Evolutionary conservation across 2,113 vertebrate genomes (phyloP), one percentile per base, ranked within the genome.

Genomic region (Oryzias woworae): DNA sequence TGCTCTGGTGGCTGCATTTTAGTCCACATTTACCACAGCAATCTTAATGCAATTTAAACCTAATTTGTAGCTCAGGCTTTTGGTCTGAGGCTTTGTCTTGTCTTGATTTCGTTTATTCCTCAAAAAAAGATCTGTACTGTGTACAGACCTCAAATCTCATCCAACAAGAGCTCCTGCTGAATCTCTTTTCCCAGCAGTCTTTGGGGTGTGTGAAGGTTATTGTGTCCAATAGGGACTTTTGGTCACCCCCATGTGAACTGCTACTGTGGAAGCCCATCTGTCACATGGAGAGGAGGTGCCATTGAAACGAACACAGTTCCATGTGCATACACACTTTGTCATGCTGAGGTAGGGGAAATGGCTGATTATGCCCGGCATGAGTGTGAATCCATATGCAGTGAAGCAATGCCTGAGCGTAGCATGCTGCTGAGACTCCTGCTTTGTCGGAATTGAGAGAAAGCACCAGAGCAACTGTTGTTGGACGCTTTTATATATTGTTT

Each of bases 181-280:
- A 18, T 28, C 18, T 44, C 18, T n/a, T 12, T 42, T 51, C 52
- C 53, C 49, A 69, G 68, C 74, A 76, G 41, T 67, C 65, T 74
- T 77, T 66, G 80, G 75, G 73, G 54, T 36, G 36, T 36, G 67
- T 75, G 67, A 86, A 86, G 85, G 84, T 84, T 84, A 59, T 83
- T 22, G 66, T 56, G 42, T 86, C 87, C 87, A 85, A 88, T 83
- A 85, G 69, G 69, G 69, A 86, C 85, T 82, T 76, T 75, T 24
- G 63, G 69, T 72, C 49, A 44, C 49, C 71, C 66, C 45, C 65
- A 57, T 66, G 51, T 85, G 82, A 82, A 73, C 73, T 53, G 73
- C 75, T 62, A 56, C 80, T 59, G 42, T 77, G 48, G 72, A 69
- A 79, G 67, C 65, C 86, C 89, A 89, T 91, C 90, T 90, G 90